phyloP scores from a whole-genome alignment of 2,888 invertebrate species.

The Timema podura region DNA sequence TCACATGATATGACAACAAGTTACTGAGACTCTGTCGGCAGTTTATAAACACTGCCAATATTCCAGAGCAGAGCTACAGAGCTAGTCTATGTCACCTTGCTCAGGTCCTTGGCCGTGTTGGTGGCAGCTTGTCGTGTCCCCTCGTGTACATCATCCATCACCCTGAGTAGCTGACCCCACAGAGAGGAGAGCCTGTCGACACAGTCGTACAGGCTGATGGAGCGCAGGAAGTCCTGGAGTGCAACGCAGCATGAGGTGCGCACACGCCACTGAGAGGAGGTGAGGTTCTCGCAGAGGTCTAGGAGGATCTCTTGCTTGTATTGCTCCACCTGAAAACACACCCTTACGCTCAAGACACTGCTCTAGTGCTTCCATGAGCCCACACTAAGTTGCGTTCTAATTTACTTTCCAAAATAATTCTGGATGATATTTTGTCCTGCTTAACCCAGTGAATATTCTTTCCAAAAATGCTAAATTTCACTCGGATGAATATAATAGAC shows the following conservation, averaged over 20 bases:
- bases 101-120: slow-evolving; percentile 64
- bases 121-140: slow-evolving; percentile 73
- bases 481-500: no score
- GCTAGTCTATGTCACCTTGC: slow-evolving; percentile 55
- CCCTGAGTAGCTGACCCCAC: slow-evolving; percentile 81
- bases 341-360: slow-evolving; percentile 13
- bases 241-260: slow-evolving; percentile 89
- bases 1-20: no score
- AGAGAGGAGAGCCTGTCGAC: slow-evolving; percentile 52
- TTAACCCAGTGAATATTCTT: no score
- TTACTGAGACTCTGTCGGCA: neutral
- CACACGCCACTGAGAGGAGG: slow-evolving; percentile 81
- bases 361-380: no score
- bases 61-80: slow-evolving; percentile 19
- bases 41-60: neutral
- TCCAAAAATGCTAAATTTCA: no score
- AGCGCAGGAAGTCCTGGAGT: slow-evolving; percentile 73
- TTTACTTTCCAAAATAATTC: no score
- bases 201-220: slow-evolving; percentile 28
- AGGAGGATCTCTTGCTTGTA: slow-evolving; percentile 76
- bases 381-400: no score
- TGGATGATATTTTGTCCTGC: no score
- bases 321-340: slow-evolving; percentile 62
- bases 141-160: slow-evolving; percentile 94
- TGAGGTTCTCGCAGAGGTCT: slow-evolving; percentile 77